Conservation (phyloP, 2,113 vertebrate species). For the Pantherophis guttatus region DNA sequence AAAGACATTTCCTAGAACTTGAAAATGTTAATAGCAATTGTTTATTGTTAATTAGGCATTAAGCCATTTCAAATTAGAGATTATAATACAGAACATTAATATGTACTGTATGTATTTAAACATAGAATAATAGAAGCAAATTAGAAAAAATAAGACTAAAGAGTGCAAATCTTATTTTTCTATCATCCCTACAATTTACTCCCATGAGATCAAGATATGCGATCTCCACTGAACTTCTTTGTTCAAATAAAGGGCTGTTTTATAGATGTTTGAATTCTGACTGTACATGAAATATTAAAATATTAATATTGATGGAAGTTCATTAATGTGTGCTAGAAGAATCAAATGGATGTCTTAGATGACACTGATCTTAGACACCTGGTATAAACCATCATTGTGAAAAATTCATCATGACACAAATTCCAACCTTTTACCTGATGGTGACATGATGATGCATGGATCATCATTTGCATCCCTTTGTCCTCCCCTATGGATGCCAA, state of each 20-base stretch:
- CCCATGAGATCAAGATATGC: neutral
- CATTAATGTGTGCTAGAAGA: neutral
- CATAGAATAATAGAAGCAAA: no score
- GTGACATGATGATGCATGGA: neutral
- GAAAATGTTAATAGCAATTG: neutral
- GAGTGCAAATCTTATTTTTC: neutral
- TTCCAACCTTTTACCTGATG: neutral
- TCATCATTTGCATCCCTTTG: neutral
- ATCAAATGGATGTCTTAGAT: neutral
- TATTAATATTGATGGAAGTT: neutral
- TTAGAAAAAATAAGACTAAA: no score
- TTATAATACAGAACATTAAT: no score
- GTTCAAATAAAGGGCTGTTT: neutral
- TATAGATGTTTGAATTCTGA: neutral
- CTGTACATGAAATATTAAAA: neutral
- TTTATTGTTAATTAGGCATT: no score
- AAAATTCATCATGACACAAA: neutral
- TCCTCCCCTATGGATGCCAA: neutral
- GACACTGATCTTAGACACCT: neutral
- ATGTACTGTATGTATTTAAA: no score
- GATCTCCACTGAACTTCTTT: neutral
- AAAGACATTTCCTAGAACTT: neutral
- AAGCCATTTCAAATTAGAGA: no score
- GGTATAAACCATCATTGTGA: neutral
- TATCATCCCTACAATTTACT: neutral